Evolutionary conservation across 2,888 invertebrate genomes (phyloP).

Genomic region (Hanleya hanleyi): DNA sequence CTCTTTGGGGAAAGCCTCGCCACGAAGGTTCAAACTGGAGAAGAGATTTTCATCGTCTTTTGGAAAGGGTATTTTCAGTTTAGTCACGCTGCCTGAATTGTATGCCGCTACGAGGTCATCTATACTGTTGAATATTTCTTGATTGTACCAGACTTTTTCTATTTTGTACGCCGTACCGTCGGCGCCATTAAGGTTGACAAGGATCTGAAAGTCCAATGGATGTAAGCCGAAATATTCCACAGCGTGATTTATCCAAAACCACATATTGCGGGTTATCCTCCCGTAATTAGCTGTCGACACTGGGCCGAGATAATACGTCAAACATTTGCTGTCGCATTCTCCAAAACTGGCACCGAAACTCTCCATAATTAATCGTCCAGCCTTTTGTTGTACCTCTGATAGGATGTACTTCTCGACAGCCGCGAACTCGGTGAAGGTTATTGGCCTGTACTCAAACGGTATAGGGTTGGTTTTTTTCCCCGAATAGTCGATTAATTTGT

Average conservation of each 20-base stretch:
- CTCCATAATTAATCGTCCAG: constrained; percentile 25
- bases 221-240: constrained; percentile 46
- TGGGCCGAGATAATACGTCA: constrained; percentile 28
- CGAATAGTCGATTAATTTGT: constrained; percentile 21
- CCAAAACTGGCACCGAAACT: constrained; percentile 27
- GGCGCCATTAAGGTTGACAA: constrained; percentile 35
- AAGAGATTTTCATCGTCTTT: background rate
- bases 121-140: constrained; percentile 32
- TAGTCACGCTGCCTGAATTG: constrained; percentile 1
- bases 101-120: constrained; percentile 28
- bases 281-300: constrained; percentile 19
- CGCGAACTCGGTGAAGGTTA: constrained; percentile 28
- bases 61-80: background rate
- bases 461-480: constrained; percentile 23
- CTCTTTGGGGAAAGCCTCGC: constrained; percentile 25
- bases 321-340: constrained; percentile 34
- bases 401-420: constrained; percentile 6
- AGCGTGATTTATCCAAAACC: constrained; percentile 38
- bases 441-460: constrained; percentile 34
- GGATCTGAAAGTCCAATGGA: constrained; percentile 48
- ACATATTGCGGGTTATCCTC: constrained; percentile 30
- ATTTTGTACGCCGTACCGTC: constrained; percentile 27
- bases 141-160: constrained; percentile 42
- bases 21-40: constrained; percentile 37
- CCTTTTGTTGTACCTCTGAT: constrained; percentile 21